Conservation (phyloP, 2,113 vertebrate species). For the Garra rufa region DNA sequence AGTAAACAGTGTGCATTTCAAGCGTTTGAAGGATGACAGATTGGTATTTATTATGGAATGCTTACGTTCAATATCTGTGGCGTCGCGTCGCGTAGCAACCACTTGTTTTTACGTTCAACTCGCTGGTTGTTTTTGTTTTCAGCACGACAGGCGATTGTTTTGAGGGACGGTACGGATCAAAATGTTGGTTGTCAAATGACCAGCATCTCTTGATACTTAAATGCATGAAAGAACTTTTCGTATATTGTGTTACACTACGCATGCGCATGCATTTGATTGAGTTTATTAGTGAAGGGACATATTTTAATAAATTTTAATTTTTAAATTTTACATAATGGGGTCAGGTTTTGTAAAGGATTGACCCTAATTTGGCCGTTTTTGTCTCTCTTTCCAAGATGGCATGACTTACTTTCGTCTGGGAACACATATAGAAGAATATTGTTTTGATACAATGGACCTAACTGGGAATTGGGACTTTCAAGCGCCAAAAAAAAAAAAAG, state of each 20-base stretch:
- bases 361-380: background rate
- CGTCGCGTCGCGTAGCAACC: slow-evolving; percentile 33
- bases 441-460: background rate
- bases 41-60: background rate
- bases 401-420: background rate
- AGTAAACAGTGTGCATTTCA: background rate
- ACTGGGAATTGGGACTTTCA: background rate
- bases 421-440: background rate
- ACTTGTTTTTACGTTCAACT: background rate
- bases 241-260: background rate
- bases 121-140: background rate
- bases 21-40: background rate
- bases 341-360: background rate
- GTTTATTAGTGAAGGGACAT: background rate
- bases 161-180: background rate
- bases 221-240: background rate
- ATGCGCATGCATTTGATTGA: background rate
- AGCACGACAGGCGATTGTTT: background rate
- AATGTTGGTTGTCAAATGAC: background rate
- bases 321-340: background rate
- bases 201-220: background rate
- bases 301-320: too few relatives aligned
- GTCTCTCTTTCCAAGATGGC: background rate
- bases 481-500: background rate
- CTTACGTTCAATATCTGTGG: background rate